Base-by-base conservation (phyloP, 2,113 vertebrate genomes). In the Mesembrinibis cayennensis region DNA sequence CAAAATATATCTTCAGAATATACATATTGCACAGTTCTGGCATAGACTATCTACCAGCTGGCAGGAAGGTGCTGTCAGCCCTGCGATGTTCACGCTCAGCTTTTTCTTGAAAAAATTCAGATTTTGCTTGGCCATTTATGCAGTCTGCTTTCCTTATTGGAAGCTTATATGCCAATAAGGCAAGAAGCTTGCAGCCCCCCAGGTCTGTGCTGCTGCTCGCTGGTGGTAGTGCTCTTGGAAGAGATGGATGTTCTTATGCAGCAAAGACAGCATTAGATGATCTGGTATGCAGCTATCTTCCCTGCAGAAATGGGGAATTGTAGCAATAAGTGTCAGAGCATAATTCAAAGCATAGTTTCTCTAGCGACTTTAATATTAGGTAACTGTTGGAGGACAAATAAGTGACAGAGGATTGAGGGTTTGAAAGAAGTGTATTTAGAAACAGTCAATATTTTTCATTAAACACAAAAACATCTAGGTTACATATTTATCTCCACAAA, bases 11-110 rank as follows among this genome's bases (percentile, higher is more conserved):
- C 66, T 58, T 58, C 69, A 71, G 59, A 62, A 29, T 2, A 34
- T 42, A 63, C 85, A 87, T 40, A 91, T 50, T 85, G 65, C 82
- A 17, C 74, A 70, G 61, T 34, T 29, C 81, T 77, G 74, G 78
- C 83, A 70, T 1, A 6, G 63, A 67, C 70, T 34, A 2, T 25
- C 78, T 84, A n/a, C 86, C 85, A 94, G 83, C 61, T 79, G 97
- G 93, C 90, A 93, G 93, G 82, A 96, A 56, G 91, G 79, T 96
- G 50, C 89, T 82, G 58, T 82, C 72, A 61, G 95, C 82, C n/a
- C 66, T 10, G n/a, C 0, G 1, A 67, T 89, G 38, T 71, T 80
- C 36, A 20, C 2, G 4, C 42, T 72, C 44, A 72, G 72, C 65
- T 91, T 92, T 88, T 58, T 22, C 67, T 59, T 86, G 61, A 26